Evolutionary conservation across 2,888 invertebrate species (phyloP), one percentile per base, ranked within the genome.

Genomic region (Diadegma fenestrale): DNA sequence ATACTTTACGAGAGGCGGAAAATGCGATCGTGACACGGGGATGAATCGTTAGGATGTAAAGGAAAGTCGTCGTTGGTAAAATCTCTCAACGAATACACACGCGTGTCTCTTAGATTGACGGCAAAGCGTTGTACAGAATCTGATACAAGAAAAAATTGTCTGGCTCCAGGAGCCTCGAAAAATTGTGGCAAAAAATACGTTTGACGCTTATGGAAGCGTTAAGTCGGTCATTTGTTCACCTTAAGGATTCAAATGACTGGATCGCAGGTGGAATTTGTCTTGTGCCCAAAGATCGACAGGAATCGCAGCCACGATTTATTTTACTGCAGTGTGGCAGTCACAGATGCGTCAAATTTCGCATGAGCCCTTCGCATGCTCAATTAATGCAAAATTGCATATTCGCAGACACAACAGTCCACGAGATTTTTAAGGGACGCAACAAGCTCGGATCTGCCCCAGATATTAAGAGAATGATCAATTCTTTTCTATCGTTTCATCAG

Each of bases 11-110:
- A 54, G 37, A 37, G 26, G 41, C 51, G 76, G 37, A 33, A 78
- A 71, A 72, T 71, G 78, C 64, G 71, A 71, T 82, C 17, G 69
- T 66, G 79, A 76, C 71, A 66, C 64, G 61, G 43, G 63, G 61
- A 84, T 75, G 84, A 84, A 86, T 82, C 69, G 58, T 68, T n/a
- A 68, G 73, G 45, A 17, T 41, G 76, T 82, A 81, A 81, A 78
- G 81, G 81, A 83, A 58, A 85, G 75, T 80, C 73, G 37, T 73
- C 73, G 82, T 80, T 63, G 80, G 63, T 45, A 64, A 80, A 83
- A 84, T 77, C 54, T 71, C 30, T 54, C 30, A 63, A 41, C 26
- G 3, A 68, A 73, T 12, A 48, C 51, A 12, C 41, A 17, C 64
- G 30, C 64, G 30, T 22, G 51, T 82, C 77, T 63, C 41, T 41